These are phyloP conservation scores for Oxycera nigricornis DNA, from an alignment of 2,888 invertebrate genomes.

Conservation along the genomic window DNA sequence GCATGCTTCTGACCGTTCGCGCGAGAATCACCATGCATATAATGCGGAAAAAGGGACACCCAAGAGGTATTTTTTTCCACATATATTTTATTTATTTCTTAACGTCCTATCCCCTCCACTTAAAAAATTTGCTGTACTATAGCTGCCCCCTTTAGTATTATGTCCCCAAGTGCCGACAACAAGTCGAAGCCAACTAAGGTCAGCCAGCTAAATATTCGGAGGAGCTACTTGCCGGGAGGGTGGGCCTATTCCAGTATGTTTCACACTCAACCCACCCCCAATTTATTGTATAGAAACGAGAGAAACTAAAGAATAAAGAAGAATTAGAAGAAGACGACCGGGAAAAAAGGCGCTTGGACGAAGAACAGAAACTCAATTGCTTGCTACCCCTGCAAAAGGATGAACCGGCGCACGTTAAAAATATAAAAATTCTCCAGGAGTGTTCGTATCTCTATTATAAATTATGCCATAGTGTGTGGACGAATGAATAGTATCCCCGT, in stretches of 20 bases:
- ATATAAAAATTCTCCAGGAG: not conserved
- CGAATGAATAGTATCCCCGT: not conserved
- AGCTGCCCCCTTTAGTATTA: not conserved
- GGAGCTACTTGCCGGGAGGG: no score
- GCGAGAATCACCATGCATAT: no score
- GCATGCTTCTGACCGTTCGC: no score
- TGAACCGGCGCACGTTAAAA: conserved; percentile 1
- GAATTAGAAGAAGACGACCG: conserved; percentile 13
- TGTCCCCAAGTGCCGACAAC: not conserved
- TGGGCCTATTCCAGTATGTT: not conserved
- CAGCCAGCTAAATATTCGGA: not conserved
- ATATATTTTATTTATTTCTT: not conserved
- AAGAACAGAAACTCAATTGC: not conserved
- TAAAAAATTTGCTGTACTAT: not conserved
- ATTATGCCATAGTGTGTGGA: conserved; percentile 11
- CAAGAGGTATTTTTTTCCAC: no score
- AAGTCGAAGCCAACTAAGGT: not conserved
- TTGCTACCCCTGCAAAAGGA: not conserved
- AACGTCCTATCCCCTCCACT: not conserved
- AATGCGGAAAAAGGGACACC: no score
- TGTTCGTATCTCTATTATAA: conserved; percentile 7
- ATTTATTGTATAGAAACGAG: not conserved
- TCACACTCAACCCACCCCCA: not conserved
- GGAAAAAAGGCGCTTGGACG: not conserved
- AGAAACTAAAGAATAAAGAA: conserved; percentile 1